Evolutionary conservation across 1,140 invertebrate genomes (phyloP), one percentile per base, ranked within the genome.

Genomic region (Drosophila leontia): DNA sequence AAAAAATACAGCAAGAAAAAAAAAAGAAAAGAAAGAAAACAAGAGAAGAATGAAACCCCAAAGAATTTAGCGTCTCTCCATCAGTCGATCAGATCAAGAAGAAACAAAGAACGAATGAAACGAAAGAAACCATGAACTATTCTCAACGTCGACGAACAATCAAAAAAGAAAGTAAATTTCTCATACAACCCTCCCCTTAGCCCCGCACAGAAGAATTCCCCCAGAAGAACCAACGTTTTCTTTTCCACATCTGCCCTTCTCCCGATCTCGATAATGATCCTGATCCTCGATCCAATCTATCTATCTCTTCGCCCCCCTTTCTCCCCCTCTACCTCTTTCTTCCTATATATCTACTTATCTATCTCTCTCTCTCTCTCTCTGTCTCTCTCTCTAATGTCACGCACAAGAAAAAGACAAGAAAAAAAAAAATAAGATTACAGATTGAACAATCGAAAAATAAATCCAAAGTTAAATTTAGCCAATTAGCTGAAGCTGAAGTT

Each of bases 381-480:
- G 44, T 71, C 8, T 68, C 64, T 71, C 7, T 67, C 7, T 67
- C 62, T 45, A 48, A 67, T 63, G 64, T 67, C 70, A 78, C 58
- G 55, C 64, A 61, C 41, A 47, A 74, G 60, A 67, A 77, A 76
- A 51, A 51, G 50, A 51, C 50, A 51, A 51, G 6, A 51, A 26
- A 51, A 19, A 57, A 57, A 44, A 44, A 53, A 7, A 34, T 29
- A 39, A 45, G 13, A 50, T 60, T 29, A 48, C 11, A 80, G 79
- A 65, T 63, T 59, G 39, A 70, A 78, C 48, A 78, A 63, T 56
- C 35, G 61, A 78, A 79, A 72, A 71, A 83, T 87, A 87, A 87
- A 87, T 87, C 83, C 71, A 83, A 87, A 87, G 83, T 87, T 87
- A 87, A 87, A 87, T 88, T 56, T 77, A 80, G 39, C 68, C 53